Base-by-base conservation (phyloP, 2,888 invertebrate genomes). In the Physocephala rufipes region DNA sequence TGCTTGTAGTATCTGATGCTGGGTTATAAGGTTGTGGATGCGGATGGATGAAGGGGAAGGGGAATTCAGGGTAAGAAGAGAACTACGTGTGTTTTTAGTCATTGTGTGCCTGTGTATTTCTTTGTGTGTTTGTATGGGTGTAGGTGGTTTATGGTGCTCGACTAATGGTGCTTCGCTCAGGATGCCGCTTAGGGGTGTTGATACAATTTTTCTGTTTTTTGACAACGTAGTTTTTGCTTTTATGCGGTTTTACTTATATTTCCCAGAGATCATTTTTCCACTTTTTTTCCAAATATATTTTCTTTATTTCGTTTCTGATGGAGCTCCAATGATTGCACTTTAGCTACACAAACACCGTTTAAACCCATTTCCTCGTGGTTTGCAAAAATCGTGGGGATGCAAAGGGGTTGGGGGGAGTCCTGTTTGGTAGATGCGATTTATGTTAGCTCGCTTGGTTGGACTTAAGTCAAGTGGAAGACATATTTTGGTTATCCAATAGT, bases 321-420 rank as follows among this genome's bases (percentile, higher is more conserved):
- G n/a, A 77, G 79, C 79, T 79, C 79, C 80, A 77, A 82, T 79
- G 81, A 81, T 78, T 82, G 82, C 82, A 81, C 82, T 82, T 82
- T 82, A 76, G 78, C 77, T 78, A 80, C 79, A 80, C 73, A 75
- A 77, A 79, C 75, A 79, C 78, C 81, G 76, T 81, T 81, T 82
- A 81, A 81, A 74, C 78, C 80, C 81, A 78, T 79, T 81, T 81
- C 80, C 81, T 74, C 71, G 30, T 58, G 72, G 70, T 28, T 75
- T 72, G 75, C 76, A n/a, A n/a, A n/a, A n/a, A n/a, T n/a, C n/a
- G n/a, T n/a, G n/a, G n/a, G n/a, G n/a, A n/a, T n/a, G n/a, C n/a
- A n/a, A n/a, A n/a, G n/a, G n/a, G n/a, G n/a, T n/a, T n/a, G n/a
- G n/a, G n/a, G n/a, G n/a, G n/a, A n/a, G 36, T 72, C 73, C 77